Evolutionary conservation across 2,797 vertebrate species (phyloP).

Genomic region (Rhincodon typus): DNA sequence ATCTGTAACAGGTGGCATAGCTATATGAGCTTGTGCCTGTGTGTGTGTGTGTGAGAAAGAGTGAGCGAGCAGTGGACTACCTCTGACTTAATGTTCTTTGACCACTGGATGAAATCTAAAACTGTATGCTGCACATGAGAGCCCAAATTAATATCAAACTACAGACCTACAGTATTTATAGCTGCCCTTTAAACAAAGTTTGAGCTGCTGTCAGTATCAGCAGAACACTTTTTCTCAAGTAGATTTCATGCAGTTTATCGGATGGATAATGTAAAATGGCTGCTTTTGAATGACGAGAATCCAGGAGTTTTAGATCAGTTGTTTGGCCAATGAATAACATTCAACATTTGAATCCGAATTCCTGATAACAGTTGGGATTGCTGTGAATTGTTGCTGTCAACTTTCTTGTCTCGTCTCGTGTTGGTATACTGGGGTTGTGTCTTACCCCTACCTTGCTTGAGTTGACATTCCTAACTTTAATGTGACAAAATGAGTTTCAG

Average conservation of each 20-base stretch:
- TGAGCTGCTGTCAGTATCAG: background rate
- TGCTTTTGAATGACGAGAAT: too few species aligned
- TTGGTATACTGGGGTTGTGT: background rate
- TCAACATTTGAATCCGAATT: background rate
- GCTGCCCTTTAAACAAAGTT: constrained; percentile 23
- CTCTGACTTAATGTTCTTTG: background rate
- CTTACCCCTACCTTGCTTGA: background rate
- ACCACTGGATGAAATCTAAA: constrained; percentile 19
- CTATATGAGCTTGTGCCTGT: background rate
- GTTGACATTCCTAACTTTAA: background rate
- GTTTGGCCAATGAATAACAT: background rate
- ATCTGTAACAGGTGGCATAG: constrained; percentile 71
- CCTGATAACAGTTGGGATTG: background rate
- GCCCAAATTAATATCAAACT: constrained; percentile 17
- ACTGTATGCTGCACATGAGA: background rate
- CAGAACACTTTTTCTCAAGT: background rate
- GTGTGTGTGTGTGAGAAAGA: background rate
- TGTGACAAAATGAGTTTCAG: background rate
- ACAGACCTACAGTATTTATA: constrained; percentile 25
- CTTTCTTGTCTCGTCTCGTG: background rate
- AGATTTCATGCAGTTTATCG: background rate
- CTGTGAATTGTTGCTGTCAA: background rate
- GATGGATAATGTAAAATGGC: background rate
- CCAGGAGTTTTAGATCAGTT: background rate
- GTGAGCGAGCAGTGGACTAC: background rate